Percentiles rank a stretch among this genome's conserved stretches.
These are phyloP conservation scores for Onthophagus taurus DNA, from an alignment of 1,140 invertebrate species.

Conservation along the genomic window DNA sequence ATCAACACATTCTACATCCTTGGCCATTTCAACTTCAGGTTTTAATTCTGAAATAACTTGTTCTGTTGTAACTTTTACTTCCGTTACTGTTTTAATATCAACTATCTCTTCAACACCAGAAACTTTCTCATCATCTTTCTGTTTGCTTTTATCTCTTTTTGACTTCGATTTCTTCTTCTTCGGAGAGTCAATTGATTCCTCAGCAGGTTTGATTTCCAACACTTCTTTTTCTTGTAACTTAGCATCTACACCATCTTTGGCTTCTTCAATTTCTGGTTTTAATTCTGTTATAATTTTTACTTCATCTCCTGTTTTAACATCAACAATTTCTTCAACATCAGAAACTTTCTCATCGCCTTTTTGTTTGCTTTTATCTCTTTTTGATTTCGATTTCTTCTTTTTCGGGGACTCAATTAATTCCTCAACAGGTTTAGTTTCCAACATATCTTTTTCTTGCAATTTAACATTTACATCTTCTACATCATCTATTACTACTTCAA, in stretches of 20 bases:
- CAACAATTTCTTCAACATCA: too few relatives aligned
- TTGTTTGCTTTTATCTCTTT: too few relatives aligned
- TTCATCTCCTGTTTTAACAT: background rate
- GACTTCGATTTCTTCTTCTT: background rate
- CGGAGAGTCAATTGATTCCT: background rate
- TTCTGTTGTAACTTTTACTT: background rate
- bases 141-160: conserved; percentile 1
- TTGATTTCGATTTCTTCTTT: background rate
- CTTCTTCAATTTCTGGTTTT: too few relatives aligned
- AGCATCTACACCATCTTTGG: too few relatives aligned
- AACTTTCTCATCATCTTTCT: background rate
- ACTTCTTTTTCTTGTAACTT: background rate
- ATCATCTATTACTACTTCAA: too few relatives aligned
- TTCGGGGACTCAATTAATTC: background rate
- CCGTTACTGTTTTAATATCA: background rate
- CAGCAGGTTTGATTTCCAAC: background rate
- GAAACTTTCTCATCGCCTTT: too few relatives aligned
- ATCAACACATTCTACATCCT: too few relatives aligned
- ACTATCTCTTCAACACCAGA: background rate
- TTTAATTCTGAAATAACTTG: background rate
- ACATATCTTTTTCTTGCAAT: background rate
- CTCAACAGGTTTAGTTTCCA: background rate
- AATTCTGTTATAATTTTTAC: too few relatives aligned
- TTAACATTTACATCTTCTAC: too few relatives aligned
- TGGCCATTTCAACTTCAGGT: too few relatives aligned